Evolutionary conservation across 2,113 vertebrate genomes (phyloP).

Genomic region (Ahaetulla prasina): DNA sequence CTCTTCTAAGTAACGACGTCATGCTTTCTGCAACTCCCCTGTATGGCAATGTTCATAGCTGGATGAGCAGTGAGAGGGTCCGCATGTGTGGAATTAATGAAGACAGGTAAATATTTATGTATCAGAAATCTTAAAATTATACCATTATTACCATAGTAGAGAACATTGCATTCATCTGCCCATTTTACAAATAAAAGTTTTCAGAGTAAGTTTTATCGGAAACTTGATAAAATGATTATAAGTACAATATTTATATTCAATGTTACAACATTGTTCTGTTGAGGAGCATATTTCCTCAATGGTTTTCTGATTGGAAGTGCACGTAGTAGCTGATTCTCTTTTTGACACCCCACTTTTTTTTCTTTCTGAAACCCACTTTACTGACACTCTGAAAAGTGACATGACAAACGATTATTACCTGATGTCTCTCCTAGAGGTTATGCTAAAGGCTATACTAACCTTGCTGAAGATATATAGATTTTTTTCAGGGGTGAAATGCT

Average conservation of each 20-base stretch:
- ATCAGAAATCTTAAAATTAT: slow-evolving; percentile 54
- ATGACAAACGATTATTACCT: neutral
- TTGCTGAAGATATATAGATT: neutral
- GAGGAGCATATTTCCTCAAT: neutral
- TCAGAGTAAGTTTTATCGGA: neutral
- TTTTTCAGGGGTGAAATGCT: too few species aligned
- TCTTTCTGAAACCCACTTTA: neutral
- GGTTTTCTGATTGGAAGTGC: neutral
- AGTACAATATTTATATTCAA: neutral
- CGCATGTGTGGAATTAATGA: slow-evolving; percentile 85
- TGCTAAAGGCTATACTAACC: neutral
- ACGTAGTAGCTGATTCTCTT: neutral
- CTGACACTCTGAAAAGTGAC: neutral
- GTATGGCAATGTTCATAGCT: slow-evolving; percentile 84
- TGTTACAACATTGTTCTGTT: neutral
- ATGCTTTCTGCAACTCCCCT: slow-evolving; percentile 86
- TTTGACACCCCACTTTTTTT: neutral
- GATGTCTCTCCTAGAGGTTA: neutral
- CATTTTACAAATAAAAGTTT: neutral
- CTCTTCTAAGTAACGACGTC: slow-evolving; percentile 73
- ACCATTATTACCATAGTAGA: neutral
- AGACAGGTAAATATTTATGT: slow-evolving; percentile 77
- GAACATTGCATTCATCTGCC: neutral
- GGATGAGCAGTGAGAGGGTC: slow-evolving; percentile 84
- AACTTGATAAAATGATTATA: neutral